Evolutionary conservation across 1,140 invertebrate genomes (phyloP).

Genomic region (Gonioctena quinquepunctata): DNA sequence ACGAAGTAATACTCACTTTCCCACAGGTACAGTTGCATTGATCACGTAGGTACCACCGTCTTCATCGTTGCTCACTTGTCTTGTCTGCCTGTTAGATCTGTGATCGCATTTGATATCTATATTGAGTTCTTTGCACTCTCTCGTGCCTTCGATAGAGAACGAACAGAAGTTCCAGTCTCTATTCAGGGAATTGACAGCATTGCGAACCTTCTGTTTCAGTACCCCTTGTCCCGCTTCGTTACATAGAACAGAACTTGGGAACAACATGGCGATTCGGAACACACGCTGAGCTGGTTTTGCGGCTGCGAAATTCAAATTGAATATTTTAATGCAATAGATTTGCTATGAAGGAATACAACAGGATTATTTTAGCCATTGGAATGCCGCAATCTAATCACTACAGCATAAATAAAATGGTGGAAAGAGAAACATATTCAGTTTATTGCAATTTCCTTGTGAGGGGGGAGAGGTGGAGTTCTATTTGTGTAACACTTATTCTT

Average conservation of each 20-base stretch:
- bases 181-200: constrained; percentile 86
- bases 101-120: constrained; percentile 91
- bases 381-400: too few relatives aligned
- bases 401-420: too few relatives aligned
- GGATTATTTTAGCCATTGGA: too few relatives aligned
- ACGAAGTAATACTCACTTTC: constrained; percentile 80
- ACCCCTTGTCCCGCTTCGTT: constrained; percentile 93
- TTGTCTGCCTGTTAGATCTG: constrained; percentile 65
- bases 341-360: background rate
- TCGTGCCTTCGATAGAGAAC: constrained; percentile 78
- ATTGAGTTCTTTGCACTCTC: constrained; percentile 85
- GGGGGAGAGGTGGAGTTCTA: too few relatives aligned
- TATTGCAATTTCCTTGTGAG: too few relatives aligned
- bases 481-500: too few relatives aligned
- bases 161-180: constrained; percentile 94
- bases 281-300: constrained; percentile 86
- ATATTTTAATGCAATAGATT: background rate
- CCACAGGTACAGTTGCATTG: constrained; percentile 76
- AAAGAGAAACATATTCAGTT: too few relatives aligned
- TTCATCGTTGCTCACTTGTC: constrained; percentile 66
- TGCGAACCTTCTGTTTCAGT: constrained; percentile 82
- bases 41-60: constrained; percentile 77
- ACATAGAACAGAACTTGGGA: constrained; percentile 91
- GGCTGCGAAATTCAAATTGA: constrained; percentile 57
- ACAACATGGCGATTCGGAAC: constrained; percentile 90